These are phyloP conservation scores for Protobothrops flavoviridis DNA, from an alignment of 2,113 vertebrate genomes.

Conservation along the genomic window DNA sequence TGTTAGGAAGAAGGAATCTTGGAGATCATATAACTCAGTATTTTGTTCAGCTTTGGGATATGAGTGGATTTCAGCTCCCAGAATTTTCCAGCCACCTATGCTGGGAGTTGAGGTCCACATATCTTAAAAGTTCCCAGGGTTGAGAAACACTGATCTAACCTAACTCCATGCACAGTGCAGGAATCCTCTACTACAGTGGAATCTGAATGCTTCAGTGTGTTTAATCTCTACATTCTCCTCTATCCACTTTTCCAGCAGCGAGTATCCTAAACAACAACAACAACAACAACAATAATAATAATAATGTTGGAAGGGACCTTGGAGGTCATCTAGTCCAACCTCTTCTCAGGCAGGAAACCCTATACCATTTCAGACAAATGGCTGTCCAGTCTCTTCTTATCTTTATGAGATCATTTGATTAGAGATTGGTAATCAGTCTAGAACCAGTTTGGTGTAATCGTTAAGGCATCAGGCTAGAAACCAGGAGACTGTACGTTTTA, in stretches of 20 bases:
- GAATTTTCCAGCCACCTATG: not conserved
- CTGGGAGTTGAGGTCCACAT: not conserved
- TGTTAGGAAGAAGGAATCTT: not conserved
- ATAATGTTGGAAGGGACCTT: too few relatives aligned
- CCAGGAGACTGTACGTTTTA: not conserved
- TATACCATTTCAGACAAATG: too few relatives aligned
- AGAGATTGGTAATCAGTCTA: not conserved
- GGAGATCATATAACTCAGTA: not conserved
- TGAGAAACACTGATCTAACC: not conserved
- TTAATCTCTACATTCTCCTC: not conserved
- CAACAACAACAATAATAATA: too few relatives aligned
- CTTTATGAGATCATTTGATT: not conserved
- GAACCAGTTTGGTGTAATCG: not conserved
- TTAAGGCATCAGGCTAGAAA: not conserved
- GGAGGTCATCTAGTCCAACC: too few relatives aligned
- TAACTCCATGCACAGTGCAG: not conserved
- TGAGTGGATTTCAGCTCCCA: not conserved
- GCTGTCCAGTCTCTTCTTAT: not conserved
- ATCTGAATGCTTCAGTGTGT: not conserved
- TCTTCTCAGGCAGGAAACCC: too few relatives aligned
- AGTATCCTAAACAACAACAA: too few relatives aligned
- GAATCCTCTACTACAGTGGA: not conserved
- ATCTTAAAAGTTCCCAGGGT: not conserved
- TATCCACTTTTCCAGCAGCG: not conserved
- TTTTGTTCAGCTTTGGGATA: not conserved